These are phyloP conservation scores for Gandaritis pyraliata DNA, from an alignment of 2,888 invertebrate species.

Conservation along the genomic window DNA sequence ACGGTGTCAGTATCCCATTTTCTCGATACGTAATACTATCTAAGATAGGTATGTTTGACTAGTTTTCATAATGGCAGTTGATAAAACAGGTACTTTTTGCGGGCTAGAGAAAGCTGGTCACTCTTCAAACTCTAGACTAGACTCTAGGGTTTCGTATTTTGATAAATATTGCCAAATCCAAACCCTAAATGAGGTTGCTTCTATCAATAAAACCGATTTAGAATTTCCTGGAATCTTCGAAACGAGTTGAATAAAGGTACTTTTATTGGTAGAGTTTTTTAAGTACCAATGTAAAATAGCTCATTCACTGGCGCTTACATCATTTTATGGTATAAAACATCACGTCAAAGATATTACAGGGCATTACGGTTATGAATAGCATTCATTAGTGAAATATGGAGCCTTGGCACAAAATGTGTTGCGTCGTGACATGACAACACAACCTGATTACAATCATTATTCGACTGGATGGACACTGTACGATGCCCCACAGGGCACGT, in stretches of 20 bases:
- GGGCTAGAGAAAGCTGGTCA: conserved; percentile 66
- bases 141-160: not conserved
- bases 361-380: conserved; percentile 38
- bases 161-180: not conserved
- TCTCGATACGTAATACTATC: conserved; percentile 33
- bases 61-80: conserved; percentile 19
- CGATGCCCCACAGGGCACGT: too few species aligned
- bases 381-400: conserved; percentile 39
- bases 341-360: conserved; percentile 29
- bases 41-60: conserved; percentile 5
- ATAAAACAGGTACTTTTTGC: conserved; percentile 61
- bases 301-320: conserved; percentile 23
- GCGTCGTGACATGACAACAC: conserved; percentile 37
- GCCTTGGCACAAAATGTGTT: conserved; percentile 43
- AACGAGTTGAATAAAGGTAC: not conserved
- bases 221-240: too few species aligned
- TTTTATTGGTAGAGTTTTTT: too few species aligned
- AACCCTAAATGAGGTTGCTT: not conserved
- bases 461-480: too few species aligned
- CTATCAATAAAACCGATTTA: too few species aligned
- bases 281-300: conserved; percentile 18
- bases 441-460: conserved; percentile 35
- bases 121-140: conserved; percentile 40
- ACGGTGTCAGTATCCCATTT: conserved; percentile 38
- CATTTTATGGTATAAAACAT: conserved; percentile 26